These are phyloP conservation scores for Polylopha cassiicola DNA, from an alignment of 2,888 invertebrate species.

Conservation along the genomic window DNA sequence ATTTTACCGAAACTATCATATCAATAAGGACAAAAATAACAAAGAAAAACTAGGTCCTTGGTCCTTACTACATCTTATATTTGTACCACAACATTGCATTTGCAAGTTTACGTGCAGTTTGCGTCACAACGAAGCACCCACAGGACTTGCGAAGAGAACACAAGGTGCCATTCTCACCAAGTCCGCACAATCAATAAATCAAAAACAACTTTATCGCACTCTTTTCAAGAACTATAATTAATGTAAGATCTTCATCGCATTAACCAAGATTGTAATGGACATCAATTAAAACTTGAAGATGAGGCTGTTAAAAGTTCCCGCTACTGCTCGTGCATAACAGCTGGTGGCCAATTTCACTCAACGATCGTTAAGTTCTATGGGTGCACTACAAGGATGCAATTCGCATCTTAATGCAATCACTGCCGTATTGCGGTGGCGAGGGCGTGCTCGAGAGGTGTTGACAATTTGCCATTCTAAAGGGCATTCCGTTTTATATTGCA, in stretches of 20 bases:
- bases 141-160: too few species aligned
- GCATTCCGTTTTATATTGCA: too few species aligned
- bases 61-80: too few species aligned
- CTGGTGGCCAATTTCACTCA: slow-evolving; percentile 19
- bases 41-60: too few species aligned
- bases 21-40: too few species aligned
- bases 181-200: slow-evolving; percentile 2
- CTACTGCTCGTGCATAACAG: slow-evolving; percentile 18
- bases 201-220: too few species aligned
- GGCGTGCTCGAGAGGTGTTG: too few species aligned
- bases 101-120: too few species aligned
- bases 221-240: slow-evolving; percentile 14
- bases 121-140: too few species aligned
- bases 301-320: slow-evolving; percentile 20
- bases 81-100: too few species aligned
- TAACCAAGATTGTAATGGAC: slow-evolving; percentile 20
- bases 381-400: slow-evolving; percentile 19
- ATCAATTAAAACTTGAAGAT: slow-evolving; percentile 22
- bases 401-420: slow-evolving; percentile 8
- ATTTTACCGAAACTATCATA: too few species aligned
- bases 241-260: slow-evolving; percentile 21
- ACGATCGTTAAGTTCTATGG: slow-evolving; percentile 18
- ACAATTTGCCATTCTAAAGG: too few species aligned
- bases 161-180: neutral
- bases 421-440: slow-evolving; percentile 1